Evolutionary conservation across 2,797 vertebrate species (phyloP).

Genomic region (Parotocinclus haroldoi): DNA sequence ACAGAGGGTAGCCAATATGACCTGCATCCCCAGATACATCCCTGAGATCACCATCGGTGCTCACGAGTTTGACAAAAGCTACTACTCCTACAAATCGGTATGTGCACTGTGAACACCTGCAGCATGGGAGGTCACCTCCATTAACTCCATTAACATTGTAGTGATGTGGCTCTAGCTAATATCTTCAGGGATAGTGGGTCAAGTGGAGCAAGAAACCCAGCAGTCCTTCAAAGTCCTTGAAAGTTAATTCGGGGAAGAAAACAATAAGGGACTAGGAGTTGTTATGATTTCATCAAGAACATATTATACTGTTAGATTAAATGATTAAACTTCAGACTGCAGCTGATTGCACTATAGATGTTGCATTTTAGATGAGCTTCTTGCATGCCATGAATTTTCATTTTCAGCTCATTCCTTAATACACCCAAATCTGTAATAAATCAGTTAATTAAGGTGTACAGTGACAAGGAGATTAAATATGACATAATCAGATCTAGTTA

Average conservation of each 20-base stretch:
- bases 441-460: too few relatives aligned
- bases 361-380: not conserved
- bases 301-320: not conserved
- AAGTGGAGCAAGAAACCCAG: slow-evolving; percentile 16
- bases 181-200: slow-evolving; percentile 8
- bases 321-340: not conserved
- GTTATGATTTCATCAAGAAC: slow-evolving; percentile 8
- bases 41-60: slow-evolving; percentile 86
- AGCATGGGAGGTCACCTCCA: slow-evolving; percentile 5
- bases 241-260: slow-evolving; percentile 17
- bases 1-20: slow-evolving; percentile 59
- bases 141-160: slow-evolving; percentile 8
- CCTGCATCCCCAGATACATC: slow-evolving; percentile 71
- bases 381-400: too few relatives aligned
- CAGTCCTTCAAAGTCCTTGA: slow-evolving; percentile 27
- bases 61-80: slow-evolving; percentile 68
- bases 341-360: too few relatives aligned
- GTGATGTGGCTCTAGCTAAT: slow-evolving; percentile 4
- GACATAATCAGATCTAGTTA: too few relatives aligned
- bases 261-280: slow-evolving; percentile 5
- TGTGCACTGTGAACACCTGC: slow-evolving; percentile 39
- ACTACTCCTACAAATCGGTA: slow-evolving; percentile 71
- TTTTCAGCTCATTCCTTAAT: too few relatives aligned
- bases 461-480: too few relatives aligned
- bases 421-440: too few relatives aligned